Evolutionary conservation across 2,888 invertebrate species (phyloP), one percentile per base, ranked within the genome.

Genomic region (Mimachlamys varia): DNA sequence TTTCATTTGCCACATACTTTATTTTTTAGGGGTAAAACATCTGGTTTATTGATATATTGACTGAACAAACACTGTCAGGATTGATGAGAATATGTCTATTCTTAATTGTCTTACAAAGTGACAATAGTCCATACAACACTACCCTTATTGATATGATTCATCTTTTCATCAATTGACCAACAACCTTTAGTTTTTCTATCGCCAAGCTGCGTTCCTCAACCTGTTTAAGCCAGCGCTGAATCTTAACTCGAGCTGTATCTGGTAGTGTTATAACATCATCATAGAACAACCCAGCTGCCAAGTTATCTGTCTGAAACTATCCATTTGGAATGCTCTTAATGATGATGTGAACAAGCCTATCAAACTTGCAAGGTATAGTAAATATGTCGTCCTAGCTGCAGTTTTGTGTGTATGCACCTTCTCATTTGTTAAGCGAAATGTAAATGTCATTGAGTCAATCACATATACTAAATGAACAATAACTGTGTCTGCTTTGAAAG

Each of bases 381-480:
- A 50, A 49, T 33, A 49, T 38, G 49, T 33, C 13, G 3, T 49
- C 15, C 87, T 17, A 89, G 7, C 53, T n/a, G 49, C 50, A 50
- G 13, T 19, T 0, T 33, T 44, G 15, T 88, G 58, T 55, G 88
- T 90, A 44, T 62, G 27, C n/a, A 90, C 87, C 37, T 90, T 91
- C 17, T 89, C 88, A 10, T 89, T 49, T 88, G 91, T 88, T 19
- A 89, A 62, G 88, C 44, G 88, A 12, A 91, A 89, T n/a, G 89
- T 91, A 37, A 91, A 91, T n/a, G 33, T 22, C 13, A 89, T 88
- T n/a, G 91, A 89, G 55, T 91, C 76, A 76, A 91, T 90, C 38
- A 91, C 50, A 53, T 88, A 88, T 19, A 90, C 91, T n/a, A 92
- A 89, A 88, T 89, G 91, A 22, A 27, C 15, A n/a, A 91, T 89